Evolutionary conservation across 2,113 vertebrate species (phyloP).

Genomic region (Cathartes aura): DNA sequence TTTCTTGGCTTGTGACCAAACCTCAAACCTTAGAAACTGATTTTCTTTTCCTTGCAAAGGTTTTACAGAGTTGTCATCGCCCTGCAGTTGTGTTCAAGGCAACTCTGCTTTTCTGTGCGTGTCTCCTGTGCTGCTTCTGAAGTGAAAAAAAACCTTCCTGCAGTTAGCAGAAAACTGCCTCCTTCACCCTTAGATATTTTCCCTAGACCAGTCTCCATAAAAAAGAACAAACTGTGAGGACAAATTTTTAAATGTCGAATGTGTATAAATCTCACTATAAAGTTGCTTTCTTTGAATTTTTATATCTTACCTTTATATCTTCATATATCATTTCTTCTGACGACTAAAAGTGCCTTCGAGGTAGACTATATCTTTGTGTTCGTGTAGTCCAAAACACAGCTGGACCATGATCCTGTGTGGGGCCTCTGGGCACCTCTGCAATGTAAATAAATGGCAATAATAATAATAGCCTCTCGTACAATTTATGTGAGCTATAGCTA

Average conservation of each 20-base stretch:
- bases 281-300: background rate
- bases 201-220: background rate
- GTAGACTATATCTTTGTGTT: background rate
- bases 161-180: background rate
- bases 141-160: background rate
- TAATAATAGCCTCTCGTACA: background rate
- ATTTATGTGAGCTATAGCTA: background rate
- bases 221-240: background rate
- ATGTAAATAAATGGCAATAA: background rate
- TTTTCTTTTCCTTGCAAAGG: slow-evolving; percentile 29
- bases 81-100: background rate
- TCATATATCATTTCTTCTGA: background rate
- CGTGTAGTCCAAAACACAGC: background rate
- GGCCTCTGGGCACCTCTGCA: background rate
- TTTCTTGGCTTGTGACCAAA: slow-evolving; percentile 52
- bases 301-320: background rate
- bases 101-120: background rate
- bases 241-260: background rate
- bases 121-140: background rate
- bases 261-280: background rate
- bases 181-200: background rate
- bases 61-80: background rate
- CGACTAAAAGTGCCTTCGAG: background rate
- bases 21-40: slow-evolving; percentile 40
- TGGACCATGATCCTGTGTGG: background rate